A percentile compares a stretch with the other conserved stretches of the same genome.
Evolutionary conservation across 2,113 vertebrate species (phyloP).

Genomic region (Colossoma macropomum): DNA sequence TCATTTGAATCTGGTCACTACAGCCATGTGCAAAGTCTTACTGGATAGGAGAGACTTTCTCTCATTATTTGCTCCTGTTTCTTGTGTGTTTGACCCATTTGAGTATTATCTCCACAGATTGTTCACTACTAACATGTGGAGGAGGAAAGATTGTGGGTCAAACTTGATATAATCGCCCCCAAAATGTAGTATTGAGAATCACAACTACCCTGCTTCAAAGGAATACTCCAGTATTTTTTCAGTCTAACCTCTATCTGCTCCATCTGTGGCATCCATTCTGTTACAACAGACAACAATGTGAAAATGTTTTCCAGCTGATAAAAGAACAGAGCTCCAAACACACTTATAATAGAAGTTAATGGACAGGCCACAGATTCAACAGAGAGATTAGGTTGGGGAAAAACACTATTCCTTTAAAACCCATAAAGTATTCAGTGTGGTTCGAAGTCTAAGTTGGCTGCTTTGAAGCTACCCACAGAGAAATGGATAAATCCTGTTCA

Average conservation of each 20-base stretch:
- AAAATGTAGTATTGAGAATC: background rate
- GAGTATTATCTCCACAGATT: background rate
- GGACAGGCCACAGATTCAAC: background rate
- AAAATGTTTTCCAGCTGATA: background rate
- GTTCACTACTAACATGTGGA: background rate
- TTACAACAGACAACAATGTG: too few relatives aligned
- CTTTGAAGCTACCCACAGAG: background rate
- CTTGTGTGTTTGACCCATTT: background rate
- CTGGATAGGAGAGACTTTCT: background rate
- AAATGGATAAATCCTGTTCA: background rate
- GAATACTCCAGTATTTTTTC: background rate
- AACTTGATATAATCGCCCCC: background rate
- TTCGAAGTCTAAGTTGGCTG: constrained; percentile 6
- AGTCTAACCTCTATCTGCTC: background rate
- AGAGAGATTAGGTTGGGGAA: background rate
- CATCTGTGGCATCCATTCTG: background rate
- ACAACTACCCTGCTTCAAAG: background rate
- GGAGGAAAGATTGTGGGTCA: background rate
- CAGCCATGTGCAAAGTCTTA: constrained; percentile 43
- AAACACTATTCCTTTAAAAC: background rate
- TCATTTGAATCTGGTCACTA: constrained; percentile 1
- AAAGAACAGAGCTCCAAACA: background rate
- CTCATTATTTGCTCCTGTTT: background rate
- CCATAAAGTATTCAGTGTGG: background rate
- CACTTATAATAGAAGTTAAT: background rate